A percentile compares a stretch with the other conserved stretches of the same genome.
These are phyloP conservation scores for Emydura subglobosa DNA, from an alignment of 2,113 vertebrate species.

Conservation along the genomic window DNA sequence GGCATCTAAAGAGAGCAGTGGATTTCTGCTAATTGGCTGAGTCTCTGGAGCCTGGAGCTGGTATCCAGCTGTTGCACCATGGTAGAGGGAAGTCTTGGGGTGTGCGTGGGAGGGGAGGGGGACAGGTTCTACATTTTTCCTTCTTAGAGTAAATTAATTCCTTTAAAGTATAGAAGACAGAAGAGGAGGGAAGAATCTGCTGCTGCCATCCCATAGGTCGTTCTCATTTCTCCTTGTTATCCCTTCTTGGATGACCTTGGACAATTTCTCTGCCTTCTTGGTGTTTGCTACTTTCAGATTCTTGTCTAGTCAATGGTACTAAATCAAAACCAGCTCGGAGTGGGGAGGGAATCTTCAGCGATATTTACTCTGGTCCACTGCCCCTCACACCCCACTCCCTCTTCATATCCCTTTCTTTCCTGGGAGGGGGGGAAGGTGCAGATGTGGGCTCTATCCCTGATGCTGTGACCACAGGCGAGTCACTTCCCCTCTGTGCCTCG, in stretches of 20 bases:
- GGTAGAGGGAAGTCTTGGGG: not conserved
- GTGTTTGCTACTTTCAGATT: slow-evolving; percentile 5
- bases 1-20: slow-evolving; percentile 35
- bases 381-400: not conserved
- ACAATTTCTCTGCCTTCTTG: not conserved
- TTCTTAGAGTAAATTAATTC: slow-evolving; percentile 7
- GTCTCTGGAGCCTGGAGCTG: not conserved
- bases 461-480: not conserved
- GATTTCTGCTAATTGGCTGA: slow-evolving; percentile 35
- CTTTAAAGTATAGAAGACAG: not conserved
- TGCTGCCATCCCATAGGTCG: not conserved
- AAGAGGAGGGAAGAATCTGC: not conserved
- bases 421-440: not conserved
- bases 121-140: not conserved
- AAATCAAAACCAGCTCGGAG: slow-evolving; percentile 10
- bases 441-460: not conserved
- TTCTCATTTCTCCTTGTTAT: not conserved
- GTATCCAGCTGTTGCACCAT: slow-evolving; percentile 10
- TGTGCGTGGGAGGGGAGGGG: not conserved
- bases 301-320: not conserved
- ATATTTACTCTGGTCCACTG: not conserved
- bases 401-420: not conserved
- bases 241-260: not conserved
- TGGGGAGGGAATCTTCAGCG: not conserved
- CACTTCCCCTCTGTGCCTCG: not conserved